phyloP scores from a whole-genome alignment of 2,888 invertebrate genomes.

The Microchrysa polita region DNA sequence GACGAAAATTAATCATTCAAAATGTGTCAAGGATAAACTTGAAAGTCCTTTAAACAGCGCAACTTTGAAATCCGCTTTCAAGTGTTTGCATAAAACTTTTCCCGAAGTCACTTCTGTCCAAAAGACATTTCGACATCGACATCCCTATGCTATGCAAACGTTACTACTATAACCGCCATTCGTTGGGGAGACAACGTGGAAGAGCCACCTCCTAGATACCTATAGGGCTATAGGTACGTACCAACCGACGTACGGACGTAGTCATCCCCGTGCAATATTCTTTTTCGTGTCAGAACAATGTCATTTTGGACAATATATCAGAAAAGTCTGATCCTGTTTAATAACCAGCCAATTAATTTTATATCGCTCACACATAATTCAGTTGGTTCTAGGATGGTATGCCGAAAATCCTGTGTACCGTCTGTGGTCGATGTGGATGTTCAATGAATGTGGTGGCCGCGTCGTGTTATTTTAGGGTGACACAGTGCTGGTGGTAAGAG shows the following conservation, averaged over 20 bases:
- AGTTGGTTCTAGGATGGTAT: slow-evolving; percentile 13
- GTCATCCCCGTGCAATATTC: neutral
- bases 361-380: slow-evolving; percentile 44
- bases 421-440: slow-evolving; percentile 24
- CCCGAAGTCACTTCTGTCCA: slow-evolving; percentile 16
- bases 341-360: slow-evolving; percentile 50
- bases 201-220: too few species aligned
- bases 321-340: slow-evolving; percentile 48
- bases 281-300: slow-evolving; percentile 26
- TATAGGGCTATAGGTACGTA: too few species aligned
- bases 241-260: too few species aligned
- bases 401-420: slow-evolving; percentile 31
- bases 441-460: neutral
- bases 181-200: neutral
- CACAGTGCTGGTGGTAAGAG: slow-evolving; percentile 10
- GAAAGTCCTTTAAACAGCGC: slow-evolving; percentile 42
- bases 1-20: slow-evolving; percentile 50
- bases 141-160: slow-evolving; percentile 20
- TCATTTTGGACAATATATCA: slow-evolving; percentile 47
- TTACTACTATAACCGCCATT: neutral
- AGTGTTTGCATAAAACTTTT: slow-evolving; percentile 46
- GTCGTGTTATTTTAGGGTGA: slow-evolving; percentile 11
- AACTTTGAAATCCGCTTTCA: slow-evolving; percentile 46
- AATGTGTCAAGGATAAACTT: slow-evolving; percentile 51
- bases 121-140: slow-evolving; percentile 1